Evolutionary conservation across 2,888 invertebrate genomes (phyloP), one percentile per base, ranked within the genome.

Genomic region (Drosophila ustulata): DNA sequence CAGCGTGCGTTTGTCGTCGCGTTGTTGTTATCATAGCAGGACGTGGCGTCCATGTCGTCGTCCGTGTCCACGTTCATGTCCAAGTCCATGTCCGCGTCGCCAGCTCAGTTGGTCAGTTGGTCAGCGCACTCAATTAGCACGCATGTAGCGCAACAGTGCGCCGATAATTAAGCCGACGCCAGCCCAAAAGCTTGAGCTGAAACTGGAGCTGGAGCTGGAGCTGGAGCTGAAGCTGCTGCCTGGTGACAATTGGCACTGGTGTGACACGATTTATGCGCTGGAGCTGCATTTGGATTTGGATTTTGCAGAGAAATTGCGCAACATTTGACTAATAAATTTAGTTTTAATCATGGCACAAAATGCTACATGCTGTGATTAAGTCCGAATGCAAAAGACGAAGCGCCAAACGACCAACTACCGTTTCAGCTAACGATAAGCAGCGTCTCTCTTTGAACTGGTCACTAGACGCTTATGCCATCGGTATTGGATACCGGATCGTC

Each of bases 111-210:
- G 71, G 71, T 80, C 80, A 80, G 67, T 41, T 41, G 39, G 39
- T 80, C 80, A 82, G 57, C 67, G 82, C 82, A 80, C 82, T 89
- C 89, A 89, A 89, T 89, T 90, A 89, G 89, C 89, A 89, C 89
- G 89, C 89, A 89, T 89, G 89, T 89, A 81, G 85, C 79, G 82
- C 82, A 80, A 82, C 87, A 66, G 78, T 69, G 83, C 71, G 69
- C 41, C 71, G 88, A 88, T 88, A 85, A 88, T 85, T 81, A 88
- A 88, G 80, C 77, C 55, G 47, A 55, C 53, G 59, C 25, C 49
- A 46, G 30, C 37, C 49, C 18, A 43, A 49, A 53, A 53, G 18
- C 46, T 55, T 7, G 11, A 45, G 37, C 37, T 49, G 1, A 13
- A 55, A 25, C 41, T 63, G 39, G 5, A 39, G 26, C 18, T 59